phyloP scores from a whole-genome alignment of 1,140 invertebrate species.

The Bombus ignitus region DNA sequence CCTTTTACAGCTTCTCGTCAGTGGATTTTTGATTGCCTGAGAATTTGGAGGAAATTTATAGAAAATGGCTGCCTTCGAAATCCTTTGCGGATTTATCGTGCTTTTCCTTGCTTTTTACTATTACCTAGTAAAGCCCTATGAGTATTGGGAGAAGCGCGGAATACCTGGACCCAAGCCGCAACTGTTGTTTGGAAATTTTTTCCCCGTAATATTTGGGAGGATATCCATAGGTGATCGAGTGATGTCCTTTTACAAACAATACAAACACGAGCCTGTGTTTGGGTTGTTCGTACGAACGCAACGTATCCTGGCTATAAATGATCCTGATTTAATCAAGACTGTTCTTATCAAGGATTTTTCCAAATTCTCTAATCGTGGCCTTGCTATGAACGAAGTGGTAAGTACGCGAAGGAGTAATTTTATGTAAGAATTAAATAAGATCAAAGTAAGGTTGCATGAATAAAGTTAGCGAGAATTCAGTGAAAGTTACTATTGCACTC shows the following conservation, averaged over 20 bases:
- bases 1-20: not conserved
- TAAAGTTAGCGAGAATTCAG: too few species aligned
- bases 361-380: conserved; percentile 77
- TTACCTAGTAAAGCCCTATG: conserved; percentile 36
- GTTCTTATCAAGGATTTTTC: conserved; percentile 82
- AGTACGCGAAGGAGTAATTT: not conserved
- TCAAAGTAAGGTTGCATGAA: too few species aligned
- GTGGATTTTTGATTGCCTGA: not conserved
- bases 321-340: conserved; percentile 80
- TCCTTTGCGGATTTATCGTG: conserved; percentile 41
- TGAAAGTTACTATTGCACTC: too few species aligned
- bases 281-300: conserved; percentile 76
- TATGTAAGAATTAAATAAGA: not conserved
- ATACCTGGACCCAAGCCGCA: conserved; percentile 69
- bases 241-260: conserved; percentile 61
- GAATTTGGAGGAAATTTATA: too few species aligned
- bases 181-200: conserved; percentile 73
- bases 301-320: conserved; percentile 74
- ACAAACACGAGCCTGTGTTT: conserved; percentile 73
- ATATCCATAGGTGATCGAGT: conserved; percentile 42
- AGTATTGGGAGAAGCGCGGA: conserved; percentile 73
- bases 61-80: conserved; percentile 39
- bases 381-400: conserved; percentile 67
- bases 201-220: conserved; percentile 48
- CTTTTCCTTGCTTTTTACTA: conserved; percentile 61